These are phyloP conservation scores for Salticus scenicus DNA, from an alignment of 2,888 invertebrate genomes.

Conservation along the genomic window DNA sequence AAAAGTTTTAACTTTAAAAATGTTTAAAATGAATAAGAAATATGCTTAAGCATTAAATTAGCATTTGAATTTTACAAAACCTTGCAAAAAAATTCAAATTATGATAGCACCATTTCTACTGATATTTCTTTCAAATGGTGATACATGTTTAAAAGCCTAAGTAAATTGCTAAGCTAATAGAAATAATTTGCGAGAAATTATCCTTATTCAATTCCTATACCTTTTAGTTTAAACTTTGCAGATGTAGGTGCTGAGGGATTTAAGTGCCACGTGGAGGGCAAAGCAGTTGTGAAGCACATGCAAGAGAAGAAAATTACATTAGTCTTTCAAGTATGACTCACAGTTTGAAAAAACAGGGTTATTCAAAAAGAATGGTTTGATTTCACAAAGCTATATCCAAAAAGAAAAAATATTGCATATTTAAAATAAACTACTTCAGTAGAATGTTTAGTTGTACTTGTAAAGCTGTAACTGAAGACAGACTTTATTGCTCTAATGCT, in stretches of 20 bases:
- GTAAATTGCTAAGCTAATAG: constrained; percentile 19
- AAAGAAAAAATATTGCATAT: too few species aligned
- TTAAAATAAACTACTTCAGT: too few species aligned
- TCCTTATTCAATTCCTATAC: constrained; percentile 59
- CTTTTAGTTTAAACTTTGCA: constrained; percentile 70
- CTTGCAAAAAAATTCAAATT: too few species aligned
- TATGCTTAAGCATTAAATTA: too few species aligned
- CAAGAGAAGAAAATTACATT: constrained; percentile 62
- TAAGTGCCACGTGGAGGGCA: constrained; percentile 61
- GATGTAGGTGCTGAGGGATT: constrained; percentile 63
- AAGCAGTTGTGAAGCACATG: constrained; percentile 65
- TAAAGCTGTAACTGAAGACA: too few species aligned
- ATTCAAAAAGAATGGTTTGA: not conserved
- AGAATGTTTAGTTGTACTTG: not conserved
- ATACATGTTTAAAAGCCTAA: not conserved
- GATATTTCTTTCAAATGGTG: not conserved
- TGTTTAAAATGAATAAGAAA: too few species aligned
- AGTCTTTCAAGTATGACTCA: constrained; percentile 37
- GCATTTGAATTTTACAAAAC: too few species aligned
- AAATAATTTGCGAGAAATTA: constrained; percentile 24
- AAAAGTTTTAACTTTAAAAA: too few species aligned
- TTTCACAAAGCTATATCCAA: not conserved
- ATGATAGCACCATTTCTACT: not conserved
- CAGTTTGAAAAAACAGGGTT: not conserved
- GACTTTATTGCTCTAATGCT: too few species aligned